phyloP scores from a whole-genome alignment of 2,888 invertebrate species.

The Lepidocyrtoides sp. region DNA sequence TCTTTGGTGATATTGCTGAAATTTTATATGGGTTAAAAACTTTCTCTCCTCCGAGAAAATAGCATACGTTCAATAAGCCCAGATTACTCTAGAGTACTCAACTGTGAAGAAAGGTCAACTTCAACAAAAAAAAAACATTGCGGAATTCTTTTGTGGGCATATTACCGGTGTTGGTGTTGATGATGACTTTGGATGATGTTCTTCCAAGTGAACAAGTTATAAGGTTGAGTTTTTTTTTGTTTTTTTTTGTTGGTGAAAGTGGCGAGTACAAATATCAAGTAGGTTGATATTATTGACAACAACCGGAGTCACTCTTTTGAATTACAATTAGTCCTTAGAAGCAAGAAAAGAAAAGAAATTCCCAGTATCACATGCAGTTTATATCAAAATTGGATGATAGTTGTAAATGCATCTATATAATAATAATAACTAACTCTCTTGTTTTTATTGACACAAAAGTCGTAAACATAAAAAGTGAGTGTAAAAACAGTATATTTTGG shows the following conservation, averaged over 20 bases:
- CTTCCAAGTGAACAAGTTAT: background rate
- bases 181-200: constrained; percentile 28
- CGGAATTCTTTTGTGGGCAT: constrained; percentile 2
- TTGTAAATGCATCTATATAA: too few species aligned
- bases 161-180: constrained; percentile 38
- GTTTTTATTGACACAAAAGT: background rate
- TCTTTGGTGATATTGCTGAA: constrained; percentile 42
- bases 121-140: constrained; percentile 16
- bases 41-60: constrained; percentile 6
- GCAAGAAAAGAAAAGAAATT: background rate
- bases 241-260: background rate
- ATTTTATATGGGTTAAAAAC: constrained; percentile 45
- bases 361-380: background rate
- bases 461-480: background rate
- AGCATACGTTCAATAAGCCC: constrained; percentile 30
- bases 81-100: constrained; percentile 39
- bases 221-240: background rate
- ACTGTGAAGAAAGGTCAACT: constrained; percentile 34
- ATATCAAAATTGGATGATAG: background rate
- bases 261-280: background rate
- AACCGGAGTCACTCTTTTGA: constrained; percentile 1
- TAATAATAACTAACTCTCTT: background rate
- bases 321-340: background rate
- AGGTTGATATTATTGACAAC: constrained; percentile 33
- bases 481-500: background rate